Base-by-base conservation (phyloP, 2,888 invertebrate genomes). In the Cosmia pyralina region DNA sequence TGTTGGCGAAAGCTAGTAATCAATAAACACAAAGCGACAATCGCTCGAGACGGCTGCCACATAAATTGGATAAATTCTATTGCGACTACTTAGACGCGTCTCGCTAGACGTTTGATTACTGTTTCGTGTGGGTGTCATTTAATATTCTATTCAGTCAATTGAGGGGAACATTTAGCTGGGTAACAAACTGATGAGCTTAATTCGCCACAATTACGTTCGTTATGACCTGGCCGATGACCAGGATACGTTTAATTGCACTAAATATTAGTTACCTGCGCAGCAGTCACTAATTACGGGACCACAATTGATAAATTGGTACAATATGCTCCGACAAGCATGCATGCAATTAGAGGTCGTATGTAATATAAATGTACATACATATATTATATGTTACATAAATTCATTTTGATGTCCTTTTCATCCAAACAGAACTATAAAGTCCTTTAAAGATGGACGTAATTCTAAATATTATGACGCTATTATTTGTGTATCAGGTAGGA, bases 161-260 rank as follows among this genome's bases (percentile, higher is more conserved):
- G 89, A 75, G 75, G 76, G 77, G 82, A 89, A 68, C 82, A 86
- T 83, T 88, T 86, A 86, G 91, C 85, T 88, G 87, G 85, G 85
- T 74, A 81, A 87, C 92, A 90, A 82, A 89, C 79, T 90, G 91
- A 93, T 93, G 87, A 87, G 89, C 79, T 88, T 90, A 92, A 93
- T 92, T 91, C 82, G 69, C 82, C 79, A 80, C 90, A 92, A 92
- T 93, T 91, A 90, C 71, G 59, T 57, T 46, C 53, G 28, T 52
- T 66, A 41, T 72, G 78, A 77, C 73, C 87, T 85, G 83, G 76
- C 70, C 76, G 66, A 73, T 80, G 75, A 81, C 82, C 85, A 86
- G 85, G 83, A 85, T 85, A 81, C 74, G 74, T 79, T 77, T 77
- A 85, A 87, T 88, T 87, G 77, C 68, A 72, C 74, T 78, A 83